phyloP scores from a whole-genome alignment of 2,888 invertebrate species.

The Eupithecia subumbrata region DNA sequence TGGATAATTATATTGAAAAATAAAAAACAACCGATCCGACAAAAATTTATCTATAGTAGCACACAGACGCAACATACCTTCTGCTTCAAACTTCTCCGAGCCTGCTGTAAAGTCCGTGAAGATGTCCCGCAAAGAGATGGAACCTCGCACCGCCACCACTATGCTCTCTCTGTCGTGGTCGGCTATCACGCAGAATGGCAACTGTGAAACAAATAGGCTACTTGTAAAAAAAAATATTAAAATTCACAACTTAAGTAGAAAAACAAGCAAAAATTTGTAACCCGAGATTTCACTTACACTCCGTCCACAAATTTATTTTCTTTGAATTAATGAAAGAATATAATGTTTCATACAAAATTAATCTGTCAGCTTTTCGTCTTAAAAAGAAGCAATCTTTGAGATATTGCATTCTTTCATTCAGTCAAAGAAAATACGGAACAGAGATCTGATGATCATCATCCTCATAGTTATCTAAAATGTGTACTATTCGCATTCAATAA shows the following conservation, averaged over 20 bases:
- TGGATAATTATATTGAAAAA: no score
- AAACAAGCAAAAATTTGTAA: not conserved
- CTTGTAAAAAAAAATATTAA: not conserved
- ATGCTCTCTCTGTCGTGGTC: constrained; percentile 92
- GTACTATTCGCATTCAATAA: not conserved
- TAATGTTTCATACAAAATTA: no score
- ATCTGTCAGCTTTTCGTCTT: no score
- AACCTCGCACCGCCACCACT: constrained; percentile 93
- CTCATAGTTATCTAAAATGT: no score
- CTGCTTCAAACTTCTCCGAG: constrained; percentile 89
- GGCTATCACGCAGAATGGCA: constrained; percentile 93
- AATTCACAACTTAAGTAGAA: not conserved
- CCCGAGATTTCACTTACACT: no score
- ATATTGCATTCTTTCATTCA: no score
- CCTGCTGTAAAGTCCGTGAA: constrained; percentile 93
- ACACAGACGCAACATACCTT: constrained; percentile 62
- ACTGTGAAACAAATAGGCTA: constrained; percentile 70
- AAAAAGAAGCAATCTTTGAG: no score
- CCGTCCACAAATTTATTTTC: no score
- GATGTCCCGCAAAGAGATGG: constrained; percentile 92
- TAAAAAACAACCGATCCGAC: no score
- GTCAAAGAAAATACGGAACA: no score
- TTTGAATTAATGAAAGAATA: no score
- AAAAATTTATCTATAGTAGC: not conserved
- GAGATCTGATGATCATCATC: not conserved